Evolutionary conservation across 1,140 invertebrate genomes (phyloP).

Genomic region (Habropoda laboriosa): DNA sequence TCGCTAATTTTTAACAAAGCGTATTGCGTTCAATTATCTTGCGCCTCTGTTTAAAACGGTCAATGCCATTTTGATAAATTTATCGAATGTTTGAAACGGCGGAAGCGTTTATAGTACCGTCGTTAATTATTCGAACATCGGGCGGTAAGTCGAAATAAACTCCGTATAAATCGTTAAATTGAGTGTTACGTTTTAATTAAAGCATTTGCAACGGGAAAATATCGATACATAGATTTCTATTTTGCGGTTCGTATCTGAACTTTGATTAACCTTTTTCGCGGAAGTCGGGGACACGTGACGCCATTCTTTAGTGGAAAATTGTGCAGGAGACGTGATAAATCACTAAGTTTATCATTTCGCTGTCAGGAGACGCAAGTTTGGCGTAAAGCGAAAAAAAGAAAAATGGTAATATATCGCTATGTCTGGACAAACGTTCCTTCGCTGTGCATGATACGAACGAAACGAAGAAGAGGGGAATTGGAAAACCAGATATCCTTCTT

Average conservation of each 20-base stretch:
- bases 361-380: background rate
- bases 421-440: background rate
- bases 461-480: background rate
- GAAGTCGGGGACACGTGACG: background rate
- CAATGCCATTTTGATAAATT: background rate
- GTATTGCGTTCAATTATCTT: background rate
- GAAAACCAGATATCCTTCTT: no score
- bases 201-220: background rate
- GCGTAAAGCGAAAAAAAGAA: background rate
- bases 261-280: background rate
- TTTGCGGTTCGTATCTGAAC: background rate
- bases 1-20: background rate
- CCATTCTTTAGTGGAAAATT: background rate
- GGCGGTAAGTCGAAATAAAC: background rate
- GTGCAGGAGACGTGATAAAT: slow-evolving; percentile 6
- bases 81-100: background rate
- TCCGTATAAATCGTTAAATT: background rate
- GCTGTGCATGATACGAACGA: background rate
- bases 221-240: background rate
- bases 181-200: slow-evolving; percentile 8
- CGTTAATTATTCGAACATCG: slow-evolving; percentile 1
- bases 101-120: background rate
- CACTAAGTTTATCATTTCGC: slow-evolving; percentile 5
- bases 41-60: background rate
- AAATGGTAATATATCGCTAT: background rate